Evolutionary conservation across 2,797 vertebrate genomes (phyloP).

Genomic region (Botia kubotai): DNA sequence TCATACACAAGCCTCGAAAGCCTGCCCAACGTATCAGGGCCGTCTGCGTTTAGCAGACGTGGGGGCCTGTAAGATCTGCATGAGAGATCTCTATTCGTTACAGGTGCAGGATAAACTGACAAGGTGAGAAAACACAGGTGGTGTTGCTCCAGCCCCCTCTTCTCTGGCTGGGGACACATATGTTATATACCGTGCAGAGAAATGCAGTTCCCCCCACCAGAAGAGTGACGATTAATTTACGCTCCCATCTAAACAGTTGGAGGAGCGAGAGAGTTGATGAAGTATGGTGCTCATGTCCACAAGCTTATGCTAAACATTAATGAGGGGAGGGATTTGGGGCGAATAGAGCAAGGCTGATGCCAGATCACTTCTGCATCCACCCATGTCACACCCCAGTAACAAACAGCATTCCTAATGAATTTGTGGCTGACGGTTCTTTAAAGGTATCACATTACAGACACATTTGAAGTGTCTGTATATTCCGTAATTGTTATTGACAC

Average conservation of each 20-base stretch:
- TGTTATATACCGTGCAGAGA: constrained; percentile 35
- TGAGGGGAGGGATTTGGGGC: constrained; percentile 24
- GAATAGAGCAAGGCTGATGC: neutral
- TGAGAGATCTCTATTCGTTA: constrained; percentile 47
- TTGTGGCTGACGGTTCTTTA: neutral
- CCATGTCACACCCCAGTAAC: constrained; percentile 33
- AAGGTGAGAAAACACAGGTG: constrained; percentile 47
- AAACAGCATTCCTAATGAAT: constrained; percentile 20
- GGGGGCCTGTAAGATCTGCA: constrained; percentile 32
- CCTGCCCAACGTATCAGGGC: neutral
- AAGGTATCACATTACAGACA: constrained; percentile 26
- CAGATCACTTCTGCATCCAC: constrained; percentile 21
- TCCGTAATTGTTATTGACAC: neutral
- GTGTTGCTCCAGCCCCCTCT: constrained; percentile 11
- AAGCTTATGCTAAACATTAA: constrained; percentile 42
- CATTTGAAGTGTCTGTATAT: constrained; percentile 10
- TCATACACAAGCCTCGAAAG: too few relatives aligned
- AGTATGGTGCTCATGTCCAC: constrained; percentile 34
- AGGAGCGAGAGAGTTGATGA: constrained; percentile 37
- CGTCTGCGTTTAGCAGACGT: constrained; percentile 28
- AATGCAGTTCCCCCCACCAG: neutral
- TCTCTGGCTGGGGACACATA: constrained; percentile 40
- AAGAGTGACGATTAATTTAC: constrained; percentile 53
- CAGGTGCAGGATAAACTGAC: constrained; percentile 36
- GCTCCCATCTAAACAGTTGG: constrained; percentile 10